Percentiles rank a stretch among this genome's conserved stretches.
Evolutionary conservation across 2,797 vertebrate species (phyloP).

Genomic region (Scarus forsteni): DNA sequence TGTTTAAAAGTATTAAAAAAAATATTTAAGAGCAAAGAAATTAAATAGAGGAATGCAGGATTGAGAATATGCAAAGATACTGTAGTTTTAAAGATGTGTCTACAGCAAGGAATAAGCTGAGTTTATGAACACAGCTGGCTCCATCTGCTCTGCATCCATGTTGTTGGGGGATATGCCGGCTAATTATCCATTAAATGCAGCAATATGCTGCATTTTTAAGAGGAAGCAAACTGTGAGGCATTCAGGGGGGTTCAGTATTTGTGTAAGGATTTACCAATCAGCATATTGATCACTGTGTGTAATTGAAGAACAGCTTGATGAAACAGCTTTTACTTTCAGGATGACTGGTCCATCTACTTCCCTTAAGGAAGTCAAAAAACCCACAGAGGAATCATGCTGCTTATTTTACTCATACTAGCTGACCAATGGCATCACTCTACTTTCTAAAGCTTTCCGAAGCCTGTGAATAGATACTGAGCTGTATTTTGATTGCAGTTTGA

Average conservation of each 20-base stretch:
- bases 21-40: background rate
- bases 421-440: background rate
- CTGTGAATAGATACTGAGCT: background rate
- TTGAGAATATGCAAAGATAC: no score
- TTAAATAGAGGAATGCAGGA: no score
- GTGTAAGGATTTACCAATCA: constrained; percentile 27
- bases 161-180: constrained; percentile 20
- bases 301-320: constrained; percentile 16
- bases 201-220: constrained; percentile 70
- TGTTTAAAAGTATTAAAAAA: no score
- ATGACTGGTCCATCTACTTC: constrained; percentile 11
- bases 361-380: constrained; percentile 4
- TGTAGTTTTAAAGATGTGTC: constrained; percentile 2
- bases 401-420: constrained; percentile 1
- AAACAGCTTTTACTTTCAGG: constrained; percentile 7
- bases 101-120: constrained; percentile 35
- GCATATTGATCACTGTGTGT: constrained; percentile 42
- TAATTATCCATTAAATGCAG: constrained; percentile 69
- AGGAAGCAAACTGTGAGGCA: constrained; percentile 47
- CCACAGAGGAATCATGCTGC: constrained; percentile 1
- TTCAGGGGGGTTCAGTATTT: constrained; percentile 47
- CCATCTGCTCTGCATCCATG: constrained; percentile 9
- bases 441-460: constrained; percentile 2
- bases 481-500: no score
- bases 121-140: constrained; percentile 31